Conservation (phyloP, 2,113 vertebrate species). For the Oryzias melastigma region DNA sequence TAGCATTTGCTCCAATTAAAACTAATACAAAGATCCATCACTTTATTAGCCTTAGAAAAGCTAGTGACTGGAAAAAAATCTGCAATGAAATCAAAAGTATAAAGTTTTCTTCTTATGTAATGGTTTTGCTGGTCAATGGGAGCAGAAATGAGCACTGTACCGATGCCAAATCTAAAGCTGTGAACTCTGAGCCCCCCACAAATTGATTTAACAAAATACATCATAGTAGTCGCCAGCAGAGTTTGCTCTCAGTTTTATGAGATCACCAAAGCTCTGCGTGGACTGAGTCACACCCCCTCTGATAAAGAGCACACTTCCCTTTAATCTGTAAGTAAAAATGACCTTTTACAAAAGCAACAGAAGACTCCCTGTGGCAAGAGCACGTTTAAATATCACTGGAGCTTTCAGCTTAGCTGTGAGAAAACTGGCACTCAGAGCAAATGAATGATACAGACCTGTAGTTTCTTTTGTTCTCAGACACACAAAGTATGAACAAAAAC, state of each 20-base stretch:
- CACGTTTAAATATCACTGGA: conserved; percentile 49
- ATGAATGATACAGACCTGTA: no score
- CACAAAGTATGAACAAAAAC: conserved; percentile 5
- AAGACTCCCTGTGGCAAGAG: conserved; percentile 55
- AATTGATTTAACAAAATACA: conserved; percentile 54
- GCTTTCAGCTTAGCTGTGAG: conserved; percentile 5
- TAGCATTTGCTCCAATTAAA: no score
- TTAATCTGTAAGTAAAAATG: conserved; percentile 59
- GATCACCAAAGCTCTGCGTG: conserved; percentile 54
- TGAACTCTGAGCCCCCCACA: conserved; percentile 35
- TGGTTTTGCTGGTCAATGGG: conserved; percentile 5
- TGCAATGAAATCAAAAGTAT: not conserved
- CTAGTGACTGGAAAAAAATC: not conserved
- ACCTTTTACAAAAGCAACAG: conserved; percentile 55
- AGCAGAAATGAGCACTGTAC: conserved; percentile 7
- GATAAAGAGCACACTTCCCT: conserved; percentile 68
- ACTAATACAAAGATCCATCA: no score
- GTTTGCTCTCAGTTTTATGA: conserved; percentile 63
- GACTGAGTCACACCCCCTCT: conserved; percentile 59
- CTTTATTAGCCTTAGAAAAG: no score
- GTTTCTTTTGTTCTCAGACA: not conserved
- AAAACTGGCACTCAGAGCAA: no score
- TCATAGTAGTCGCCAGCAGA: conserved; percentile 45
- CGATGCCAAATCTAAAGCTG: conserved; percentile 29
- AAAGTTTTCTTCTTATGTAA: conserved; percentile 2